phyloP scores from a whole-genome alignment of 2,113 vertebrate genomes.

The Melanotaenia duboulayi region DNA sequence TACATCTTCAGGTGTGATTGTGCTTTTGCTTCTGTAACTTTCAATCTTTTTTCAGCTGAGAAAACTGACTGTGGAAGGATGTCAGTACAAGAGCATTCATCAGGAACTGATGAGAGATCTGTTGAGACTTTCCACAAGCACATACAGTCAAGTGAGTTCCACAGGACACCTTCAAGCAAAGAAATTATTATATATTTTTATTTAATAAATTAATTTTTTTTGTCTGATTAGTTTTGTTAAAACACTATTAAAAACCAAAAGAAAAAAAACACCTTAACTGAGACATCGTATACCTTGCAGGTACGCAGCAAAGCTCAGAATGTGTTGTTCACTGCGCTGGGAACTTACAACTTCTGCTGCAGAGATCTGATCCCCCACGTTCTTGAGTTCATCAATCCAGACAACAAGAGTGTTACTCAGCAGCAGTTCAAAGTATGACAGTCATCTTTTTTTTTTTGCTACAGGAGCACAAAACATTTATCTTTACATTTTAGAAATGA shows the following conservation, averaged over 20 bases:
- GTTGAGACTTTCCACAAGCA: constrained; percentile 93
- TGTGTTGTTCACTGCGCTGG: constrained; percentile 93
- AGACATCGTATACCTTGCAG: constrained; percentile 71
- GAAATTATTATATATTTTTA: neutral
- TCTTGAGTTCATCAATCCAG: constrained; percentile 89
- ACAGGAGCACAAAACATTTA: neutral
- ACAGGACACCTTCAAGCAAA: neutral
- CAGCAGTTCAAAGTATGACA: constrained; percentile 95
- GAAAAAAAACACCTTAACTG: neutral
- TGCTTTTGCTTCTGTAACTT: constrained; percentile 7
- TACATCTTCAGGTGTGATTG: accelerated
- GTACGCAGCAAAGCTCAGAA: constrained; percentile 95
- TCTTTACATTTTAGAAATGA: neutral
- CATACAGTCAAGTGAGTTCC: constrained; percentile 91
- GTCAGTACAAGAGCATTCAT: constrained; percentile 92
- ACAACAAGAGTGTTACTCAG: constrained; percentile 87
- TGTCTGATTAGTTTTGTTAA: neutral
- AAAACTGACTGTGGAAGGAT: constrained; percentile 94
- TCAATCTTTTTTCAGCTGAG: constrained; percentile 83
- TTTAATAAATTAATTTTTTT: neutral
- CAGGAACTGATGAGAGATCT: constrained; percentile 93
- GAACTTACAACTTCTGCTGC: constrained; percentile 97
- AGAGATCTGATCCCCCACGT: constrained; percentile 94
- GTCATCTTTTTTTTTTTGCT: neutral
- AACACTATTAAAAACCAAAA: neutral